A percentile compares a stretch with the other conserved stretches of the same genome.
Conservation (phyloP, 1,140 invertebrate species). For the Olivierus martensii region DNA sequence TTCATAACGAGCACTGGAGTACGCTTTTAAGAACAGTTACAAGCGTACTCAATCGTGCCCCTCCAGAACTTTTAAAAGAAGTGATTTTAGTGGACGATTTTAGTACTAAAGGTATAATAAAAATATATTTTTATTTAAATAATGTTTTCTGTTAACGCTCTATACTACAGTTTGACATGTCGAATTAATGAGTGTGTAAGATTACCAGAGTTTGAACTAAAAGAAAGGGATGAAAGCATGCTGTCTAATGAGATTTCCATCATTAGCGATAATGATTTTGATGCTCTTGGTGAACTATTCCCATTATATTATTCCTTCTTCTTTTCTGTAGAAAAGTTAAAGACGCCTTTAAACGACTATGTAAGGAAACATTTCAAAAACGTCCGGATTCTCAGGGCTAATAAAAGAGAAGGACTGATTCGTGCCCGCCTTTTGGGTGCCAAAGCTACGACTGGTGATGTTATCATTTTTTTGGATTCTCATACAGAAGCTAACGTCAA, state of each 20-base stretch:
- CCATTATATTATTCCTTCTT: too few species aligned
- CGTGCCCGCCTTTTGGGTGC: slow-evolving; percentile 81
- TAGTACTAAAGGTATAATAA: slow-evolving; percentile 40
- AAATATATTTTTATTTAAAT: too few species aligned
- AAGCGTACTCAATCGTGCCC: slow-evolving; percentile 71
- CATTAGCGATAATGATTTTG: too few species aligned
- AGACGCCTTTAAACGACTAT: slow-evolving; percentile 82
- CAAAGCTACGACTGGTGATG: slow-evolving; percentile 74
- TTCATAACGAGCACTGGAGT: slow-evolving; percentile 85
- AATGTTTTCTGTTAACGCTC: too few species aligned
- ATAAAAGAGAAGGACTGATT: slow-evolving; percentile 83
- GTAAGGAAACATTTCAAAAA: slow-evolving; percentile 32
- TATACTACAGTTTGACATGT: too few species aligned
- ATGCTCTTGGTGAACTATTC: too few species aligned
- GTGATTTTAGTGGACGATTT: slow-evolving; percentile 86
- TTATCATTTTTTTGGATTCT: slow-evolving; percentile 90
- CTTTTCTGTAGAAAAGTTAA: slow-evolving; percentile 57
- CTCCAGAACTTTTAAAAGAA: slow-evolving; percentile 66
- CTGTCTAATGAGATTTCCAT: too few species aligned
- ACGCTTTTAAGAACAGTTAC: slow-evolving; percentile 70
- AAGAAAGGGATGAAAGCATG: too few species aligned
- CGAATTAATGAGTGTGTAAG: too few species aligned
- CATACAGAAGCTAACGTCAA: slow-evolving; percentile 84
- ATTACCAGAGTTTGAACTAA: too few species aligned
- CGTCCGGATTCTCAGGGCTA: slow-evolving; percentile 56